phyloP scores from a whole-genome alignment of 2,113 vertebrate species.

The Uropsilus gracilis region DNA sequence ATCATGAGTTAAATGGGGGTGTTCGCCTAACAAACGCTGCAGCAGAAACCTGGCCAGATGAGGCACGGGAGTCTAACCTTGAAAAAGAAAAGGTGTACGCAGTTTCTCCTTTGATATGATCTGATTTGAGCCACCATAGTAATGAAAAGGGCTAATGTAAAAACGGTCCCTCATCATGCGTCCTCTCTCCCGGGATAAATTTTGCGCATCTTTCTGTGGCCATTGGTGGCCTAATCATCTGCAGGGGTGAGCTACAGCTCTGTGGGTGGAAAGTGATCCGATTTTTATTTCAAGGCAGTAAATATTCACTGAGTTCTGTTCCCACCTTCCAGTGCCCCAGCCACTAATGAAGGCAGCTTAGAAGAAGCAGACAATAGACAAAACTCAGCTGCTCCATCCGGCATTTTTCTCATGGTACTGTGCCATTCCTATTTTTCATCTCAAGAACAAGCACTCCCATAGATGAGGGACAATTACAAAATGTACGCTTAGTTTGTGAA shows the following conservation, averaged over 20 bases:
- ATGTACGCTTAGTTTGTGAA: not conserved
- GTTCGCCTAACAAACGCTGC: not conserved
- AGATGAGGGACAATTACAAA: not conserved
- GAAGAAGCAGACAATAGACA: slow-evolving; percentile 52
- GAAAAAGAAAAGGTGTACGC: not conserved
- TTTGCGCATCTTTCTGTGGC: slow-evolving; percentile 1
- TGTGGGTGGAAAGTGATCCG: not conserved
- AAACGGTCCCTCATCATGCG: not conserved
- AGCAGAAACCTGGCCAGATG: slow-evolving; percentile 44
- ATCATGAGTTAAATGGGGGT: slow-evolving; percentile 3
- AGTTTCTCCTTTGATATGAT: slow-evolving; percentile 10
- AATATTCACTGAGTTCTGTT: not conserved
- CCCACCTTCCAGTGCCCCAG: not conserved
- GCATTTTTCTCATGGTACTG: not conserved
- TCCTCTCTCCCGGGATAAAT: not conserved
- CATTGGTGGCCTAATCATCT: not conserved
- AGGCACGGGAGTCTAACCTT: not conserved
- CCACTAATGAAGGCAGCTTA: slow-evolving; percentile 37
- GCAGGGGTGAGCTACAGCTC: not conserved
- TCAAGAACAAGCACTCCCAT: not conserved
- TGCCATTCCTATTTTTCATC: not conserved
- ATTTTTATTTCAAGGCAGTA: slow-evolving; percentile 7
- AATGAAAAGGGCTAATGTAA: slow-evolving; percentile 30
- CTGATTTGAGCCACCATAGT: slow-evolving; percentile 28
- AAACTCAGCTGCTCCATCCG: slow-evolving; percentile 28